phyloP scores from a whole-genome alignment of 2,797 vertebrate species.

The Lates japonicus region DNA sequence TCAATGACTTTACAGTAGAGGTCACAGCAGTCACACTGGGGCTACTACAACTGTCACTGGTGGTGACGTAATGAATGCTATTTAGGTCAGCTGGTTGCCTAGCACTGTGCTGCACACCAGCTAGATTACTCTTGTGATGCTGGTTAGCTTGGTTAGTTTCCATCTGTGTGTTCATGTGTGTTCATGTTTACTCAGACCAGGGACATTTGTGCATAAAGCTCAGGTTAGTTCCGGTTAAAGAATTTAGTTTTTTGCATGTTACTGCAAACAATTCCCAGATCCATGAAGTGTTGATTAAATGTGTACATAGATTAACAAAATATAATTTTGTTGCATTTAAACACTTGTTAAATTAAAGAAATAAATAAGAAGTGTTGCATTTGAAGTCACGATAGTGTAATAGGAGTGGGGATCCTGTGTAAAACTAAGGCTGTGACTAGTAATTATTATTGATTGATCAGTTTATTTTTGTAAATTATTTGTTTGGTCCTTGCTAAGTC shows the following conservation, averaged over 20 bases:
- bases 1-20: conserved; percentile 75
- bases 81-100: conserved; percentile 86
- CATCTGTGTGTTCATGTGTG: conserved; percentile 27
- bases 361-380: not conserved
- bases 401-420: not conserved
- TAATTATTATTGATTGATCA: not conserved
- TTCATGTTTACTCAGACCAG: conserved; percentile 31
- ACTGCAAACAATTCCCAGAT: no score
- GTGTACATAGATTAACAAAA: not conserved
- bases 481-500: not conserved
- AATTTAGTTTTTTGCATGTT: not conserved
- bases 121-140: conserved; percentile 69
- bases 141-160: conserved; percentile 67
- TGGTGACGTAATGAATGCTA: conserved; percentile 79
- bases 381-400: not conserved
- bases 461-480: no score
- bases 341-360: not conserved
- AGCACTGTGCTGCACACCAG: conserved; percentile 79
- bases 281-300: not conserved
- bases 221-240: not conserved
- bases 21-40: conserved; percentile 75
- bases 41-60: conserved; percentile 77
- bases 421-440: no score
- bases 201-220: conserved; percentile 11
- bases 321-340: not conserved